Evolutionary conservation across 2,797 vertebrate species (phyloP), one percentile per base, ranked within the genome.

Genomic region (Pseudochirops cupreus): DNA sequence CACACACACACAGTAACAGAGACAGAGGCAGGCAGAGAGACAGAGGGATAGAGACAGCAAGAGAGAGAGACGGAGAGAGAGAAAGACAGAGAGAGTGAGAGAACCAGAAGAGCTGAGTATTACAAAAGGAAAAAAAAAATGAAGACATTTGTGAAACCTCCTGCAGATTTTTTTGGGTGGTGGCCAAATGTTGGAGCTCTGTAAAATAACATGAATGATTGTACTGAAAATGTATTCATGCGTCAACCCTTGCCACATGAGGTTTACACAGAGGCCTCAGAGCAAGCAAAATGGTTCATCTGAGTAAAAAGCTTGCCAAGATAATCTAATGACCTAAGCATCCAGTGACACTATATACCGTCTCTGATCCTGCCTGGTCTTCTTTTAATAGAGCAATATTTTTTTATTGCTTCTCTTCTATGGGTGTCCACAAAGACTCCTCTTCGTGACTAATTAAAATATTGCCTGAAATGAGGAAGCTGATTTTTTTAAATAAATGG

Each of bases 361-460:
- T 98, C 92, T 95, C 94, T 96, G 95, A 97, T 96, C 93, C 95
- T 92, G 57, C 92, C 92, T 82, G 93, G 58, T 96, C 96, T 96
- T 95, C 97, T 94, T 95, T 97, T 94, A 97, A 96, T 94, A 96
- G 95, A 92, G 92, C 9, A 62, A 96, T 10, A 14, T 9, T 97
- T 98, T 98, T 98, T 98, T 97, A 98, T 95, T 97, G 57, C 96
- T 97, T 97, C 95, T 97, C 90, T 97, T 98, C 96, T 95, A 94
- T 97, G 95, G 96, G 97, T 97, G 95, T 93, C 93, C 91, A 87
- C 29, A 89, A 74, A 91, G 95, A 97, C 91, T 96, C 96, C 50
- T 59, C n/a, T 91, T 91, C 50, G 87, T 94, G 91, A 91, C 5
- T 2, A 50, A 95, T 74, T 96, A 53, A 98, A 97, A 56, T 52